A percentile compares a stretch with the other conserved stretches of the same genome.
These are phyloP conservation scores for Chaetorhynchus papuensis DNA, from an alignment of 2,113 vertebrate genomes.

Conservation along the genomic window DNA sequence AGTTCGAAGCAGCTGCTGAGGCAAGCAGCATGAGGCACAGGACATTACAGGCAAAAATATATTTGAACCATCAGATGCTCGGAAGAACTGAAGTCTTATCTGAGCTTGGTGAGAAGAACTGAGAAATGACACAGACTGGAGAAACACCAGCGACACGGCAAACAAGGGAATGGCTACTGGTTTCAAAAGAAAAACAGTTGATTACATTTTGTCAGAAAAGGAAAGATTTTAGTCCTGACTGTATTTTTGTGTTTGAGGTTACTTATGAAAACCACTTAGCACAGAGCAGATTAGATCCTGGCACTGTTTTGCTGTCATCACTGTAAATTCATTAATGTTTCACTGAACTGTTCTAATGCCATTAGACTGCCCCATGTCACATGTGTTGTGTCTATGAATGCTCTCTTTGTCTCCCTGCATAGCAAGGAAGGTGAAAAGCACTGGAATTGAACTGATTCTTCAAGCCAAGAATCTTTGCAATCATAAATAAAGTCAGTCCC, in stretches of 20 bases:
- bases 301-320: neutral
- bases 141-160: neutral
- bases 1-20: neutral
- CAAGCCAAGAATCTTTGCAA: conserved; percentile 1
- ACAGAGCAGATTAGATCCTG: neutral
- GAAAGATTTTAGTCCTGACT: neutral
- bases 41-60: neutral
- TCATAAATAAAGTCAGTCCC: conserved; percentile 6
- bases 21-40: neutral
- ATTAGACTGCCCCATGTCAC: conserved; percentile 15
- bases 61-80: neutral
- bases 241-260: neutral
- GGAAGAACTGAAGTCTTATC: neutral
- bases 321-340: conserved; percentile 43
- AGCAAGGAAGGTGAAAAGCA: neutral
- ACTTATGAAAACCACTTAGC: neutral
- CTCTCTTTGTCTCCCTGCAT: conserved; percentile 31
- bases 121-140: neutral
- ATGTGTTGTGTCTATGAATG: conserved; percentile 34
- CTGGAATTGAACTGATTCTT: conserved; percentile 18
- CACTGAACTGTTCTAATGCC: conserved; percentile 35
- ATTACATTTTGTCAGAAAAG: neutral
- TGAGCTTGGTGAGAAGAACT: neutral
- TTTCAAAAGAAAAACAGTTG: neutral
- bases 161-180: neutral